These are phyloP conservation scores for Heliothis virescens DNA, from an alignment of 1,140 invertebrate species.

Conservation along the genomic window DNA sequence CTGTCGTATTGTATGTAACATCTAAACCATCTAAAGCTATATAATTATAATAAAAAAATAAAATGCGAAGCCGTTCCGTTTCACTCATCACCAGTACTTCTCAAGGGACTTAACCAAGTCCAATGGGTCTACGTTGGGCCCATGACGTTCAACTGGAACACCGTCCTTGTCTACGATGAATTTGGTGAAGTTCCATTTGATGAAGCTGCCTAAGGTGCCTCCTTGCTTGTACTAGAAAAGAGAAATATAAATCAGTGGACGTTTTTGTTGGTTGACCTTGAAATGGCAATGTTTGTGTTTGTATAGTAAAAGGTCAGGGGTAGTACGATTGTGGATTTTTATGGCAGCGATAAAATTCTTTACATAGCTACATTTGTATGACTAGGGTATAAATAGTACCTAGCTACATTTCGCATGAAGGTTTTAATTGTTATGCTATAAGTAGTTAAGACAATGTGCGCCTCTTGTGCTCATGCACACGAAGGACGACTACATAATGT, in stretches of 20 bases:
- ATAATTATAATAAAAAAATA: constrained; percentile 15
- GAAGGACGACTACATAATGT: too few relatives aligned
- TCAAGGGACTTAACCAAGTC: constrained; percentile 89
- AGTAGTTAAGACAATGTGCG: too few relatives aligned
- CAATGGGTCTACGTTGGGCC: constrained; percentile 91
- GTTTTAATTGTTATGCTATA: too few relatives aligned
- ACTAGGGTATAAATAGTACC: too few relatives aligned
- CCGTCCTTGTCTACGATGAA: constrained; percentile 97
- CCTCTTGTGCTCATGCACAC: too few relatives aligned
- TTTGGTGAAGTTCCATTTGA: constrained; percentile 99
- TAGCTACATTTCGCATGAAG: neutral
- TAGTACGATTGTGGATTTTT: too few relatives aligned
- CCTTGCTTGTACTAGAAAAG: constrained; percentile 89
- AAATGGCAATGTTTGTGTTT: too few relatives aligned
- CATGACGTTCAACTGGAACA: constrained; percentile 93
- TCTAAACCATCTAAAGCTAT: constrained; percentile 3
- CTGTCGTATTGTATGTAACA: neutral
- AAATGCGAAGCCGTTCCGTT: constrained; percentile 1
- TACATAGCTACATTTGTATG: too few relatives aligned
- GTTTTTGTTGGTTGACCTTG: too few relatives aligned
- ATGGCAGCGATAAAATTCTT: too few relatives aligned
- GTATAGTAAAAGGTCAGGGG: too few relatives aligned
- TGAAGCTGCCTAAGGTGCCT: constrained; percentile 90
- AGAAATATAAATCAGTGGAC: neutral
- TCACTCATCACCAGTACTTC: constrained; percentile 87